Evolutionary conservation across 2,888 invertebrate species (phyloP).

Genomic region (Hyppa rectilinea): DNA sequence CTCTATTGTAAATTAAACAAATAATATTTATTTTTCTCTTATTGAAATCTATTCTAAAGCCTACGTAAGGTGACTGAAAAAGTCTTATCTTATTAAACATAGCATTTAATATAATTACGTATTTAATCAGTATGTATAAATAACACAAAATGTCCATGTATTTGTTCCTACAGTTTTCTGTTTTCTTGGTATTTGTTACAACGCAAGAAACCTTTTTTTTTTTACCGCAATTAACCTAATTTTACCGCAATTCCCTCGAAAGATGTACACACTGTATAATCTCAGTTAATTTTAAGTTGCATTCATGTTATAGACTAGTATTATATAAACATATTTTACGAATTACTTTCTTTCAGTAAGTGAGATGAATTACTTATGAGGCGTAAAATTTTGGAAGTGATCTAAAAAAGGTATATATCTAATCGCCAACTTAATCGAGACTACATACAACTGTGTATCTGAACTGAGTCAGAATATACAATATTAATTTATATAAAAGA

Average conservation of each 20-base stretch:
- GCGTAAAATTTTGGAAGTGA: slow-evolving; percentile 4
- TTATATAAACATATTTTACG: slow-evolving; percentile 28
- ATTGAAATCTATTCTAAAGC: slow-evolving; percentile 42
- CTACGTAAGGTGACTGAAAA: slow-evolving; percentile 49
- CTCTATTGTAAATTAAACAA: slow-evolving; percentile 41
- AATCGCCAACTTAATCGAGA: neutral
- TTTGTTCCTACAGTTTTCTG: slow-evolving; percentile 50
- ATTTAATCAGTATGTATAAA: slow-evolving; percentile 30
- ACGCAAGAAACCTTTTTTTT: slow-evolving; percentile 19
- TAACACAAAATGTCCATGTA: slow-evolving; percentile 39
- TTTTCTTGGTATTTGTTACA: slow-evolving; percentile 28
- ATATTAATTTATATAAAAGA: slow-evolving; percentile 25
- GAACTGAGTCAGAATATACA: slow-evolving; percentile 26
- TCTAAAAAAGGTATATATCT: neutral
- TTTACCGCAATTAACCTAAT: slow-evolving; percentile 30
- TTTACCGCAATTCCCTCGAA: slow-evolving; percentile 32
- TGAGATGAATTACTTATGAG: slow-evolving; percentile 8
- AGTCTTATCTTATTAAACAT: slow-evolving; percentile 44
- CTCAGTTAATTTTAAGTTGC: slow-evolving; percentile 43
- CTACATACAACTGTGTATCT: slow-evolving; percentile 12
- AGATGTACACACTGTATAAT: slow-evolving; percentile 48
- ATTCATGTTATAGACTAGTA: slow-evolving; percentile 31
- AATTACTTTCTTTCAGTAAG: neutral
- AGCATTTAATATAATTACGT: slow-evolving; percentile 47
- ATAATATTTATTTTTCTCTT: slow-evolving; percentile 43